Evolutionary conservation across 2,888 invertebrate genomes (phyloP).

Genomic region (Alloplasta piceator): DNA sequence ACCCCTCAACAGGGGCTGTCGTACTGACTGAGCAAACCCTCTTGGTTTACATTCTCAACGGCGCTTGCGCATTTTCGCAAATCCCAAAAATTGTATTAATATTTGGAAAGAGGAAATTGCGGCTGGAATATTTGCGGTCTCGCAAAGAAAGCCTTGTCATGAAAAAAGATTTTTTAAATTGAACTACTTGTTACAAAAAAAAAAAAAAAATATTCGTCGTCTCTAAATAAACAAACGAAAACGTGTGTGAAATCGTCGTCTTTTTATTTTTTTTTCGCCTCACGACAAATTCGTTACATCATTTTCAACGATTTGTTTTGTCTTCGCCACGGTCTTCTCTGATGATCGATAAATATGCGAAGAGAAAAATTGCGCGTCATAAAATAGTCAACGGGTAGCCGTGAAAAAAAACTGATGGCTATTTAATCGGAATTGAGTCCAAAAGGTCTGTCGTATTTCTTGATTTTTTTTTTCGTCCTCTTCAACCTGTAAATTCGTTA

Average conservation of each 20-base stretch:
- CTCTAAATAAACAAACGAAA: neutral
- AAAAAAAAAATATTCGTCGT: neutral
- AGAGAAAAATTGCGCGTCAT: neutral
- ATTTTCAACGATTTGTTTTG: too few relatives aligned
- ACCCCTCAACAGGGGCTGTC: conserved; percentile 51
- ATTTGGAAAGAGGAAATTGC: too few relatives aligned
- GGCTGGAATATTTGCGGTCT: too few relatives aligned
- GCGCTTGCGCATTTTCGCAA: conserved; percentile 57
- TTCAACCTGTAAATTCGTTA: conserved; percentile 8
- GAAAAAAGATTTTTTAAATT: neutral
- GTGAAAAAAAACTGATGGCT: neutral
- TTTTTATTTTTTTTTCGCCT: neutral
- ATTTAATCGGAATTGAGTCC: neutral
- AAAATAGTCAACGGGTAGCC: neutral
- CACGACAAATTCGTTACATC: neutral
- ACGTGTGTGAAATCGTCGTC: neutral
- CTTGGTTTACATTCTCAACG: conserved; percentile 5
- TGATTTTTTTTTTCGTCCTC: conserved; percentile 1
- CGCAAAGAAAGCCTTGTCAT: too few relatives aligned
- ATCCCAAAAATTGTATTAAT: neutral
- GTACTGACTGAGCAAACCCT: conserved; percentile 62
- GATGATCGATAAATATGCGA: neutral
- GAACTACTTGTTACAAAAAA: neutral
- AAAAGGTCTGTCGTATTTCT: neutral
- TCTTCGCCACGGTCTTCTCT: too few relatives aligned